Percentiles rank a stretch among this genome's conserved stretches.
Conservation (phyloP, 1,140 invertebrate genomes). For the Anagrus nilaparvatae region DNA sequence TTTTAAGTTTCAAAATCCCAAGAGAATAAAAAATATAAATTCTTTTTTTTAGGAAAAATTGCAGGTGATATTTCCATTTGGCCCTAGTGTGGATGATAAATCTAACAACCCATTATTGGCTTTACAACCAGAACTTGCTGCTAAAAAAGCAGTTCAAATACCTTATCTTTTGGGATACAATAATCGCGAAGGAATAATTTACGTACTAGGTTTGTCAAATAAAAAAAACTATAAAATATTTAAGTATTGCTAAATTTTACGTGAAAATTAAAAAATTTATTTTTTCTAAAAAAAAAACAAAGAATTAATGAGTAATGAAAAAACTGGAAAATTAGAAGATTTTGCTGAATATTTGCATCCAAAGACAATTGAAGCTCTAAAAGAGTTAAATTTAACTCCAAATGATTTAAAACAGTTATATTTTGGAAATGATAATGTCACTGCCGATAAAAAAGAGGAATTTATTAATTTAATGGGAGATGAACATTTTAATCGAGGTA, state of each 20-base stretch:
- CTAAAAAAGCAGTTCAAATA: conserved; percentile 41
- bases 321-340: conserved; percentile 11
- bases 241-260: neutral
- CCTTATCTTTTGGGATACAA: conserved; percentile 52
- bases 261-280: neutral
- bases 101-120: conserved; percentile 36
- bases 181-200: conserved; percentile 44
- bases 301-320: neutral
- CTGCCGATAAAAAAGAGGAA: conserved; percentile 20
- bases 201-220: conserved; percentile 27
- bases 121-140: conserved; percentile 24
- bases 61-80: conserved; percentile 17
- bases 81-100: conserved; percentile 25
- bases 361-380: neutral
- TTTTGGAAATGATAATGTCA: conserved; percentile 29
- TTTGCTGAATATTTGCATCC: conserved; percentile 15
- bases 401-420: conserved; percentile 24
- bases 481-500: conserved; percentile 34
- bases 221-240: neutral
- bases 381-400: conserved; percentile 12
- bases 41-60: conserved; percentile 20
- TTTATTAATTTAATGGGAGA: conserved; percentile 39
- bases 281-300: neutral
- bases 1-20: neutral
- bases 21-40: neutral